Evolutionary conservation across 2,888 invertebrate species (phyloP).

Genomic region (Zeuzera pyrina): DNA sequence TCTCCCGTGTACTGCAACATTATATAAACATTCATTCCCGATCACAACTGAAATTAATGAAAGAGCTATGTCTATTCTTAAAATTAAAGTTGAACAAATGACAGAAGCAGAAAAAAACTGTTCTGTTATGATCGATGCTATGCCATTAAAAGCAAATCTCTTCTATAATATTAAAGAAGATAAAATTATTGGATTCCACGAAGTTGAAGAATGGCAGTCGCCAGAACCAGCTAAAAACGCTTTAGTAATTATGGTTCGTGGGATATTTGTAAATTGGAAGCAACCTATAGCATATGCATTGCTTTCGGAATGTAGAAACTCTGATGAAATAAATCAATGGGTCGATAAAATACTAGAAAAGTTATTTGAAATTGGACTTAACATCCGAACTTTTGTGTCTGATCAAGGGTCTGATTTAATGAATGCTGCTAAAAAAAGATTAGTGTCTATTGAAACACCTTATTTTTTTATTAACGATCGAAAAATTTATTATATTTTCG

Average conservation of each 20-base stretch:
- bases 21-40: constrained; percentile 1
- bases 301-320: background rate
- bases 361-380: constrained; percentile 1
- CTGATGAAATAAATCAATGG: background rate
- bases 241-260: background rate
- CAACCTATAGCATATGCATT: constrained; percentile 4
- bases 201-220: constrained; percentile 5
- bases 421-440: constrained; percentile 14
- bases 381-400: background rate
- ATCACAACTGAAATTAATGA: background rate
- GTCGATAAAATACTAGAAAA: background rate
- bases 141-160: constrained; percentile 5
- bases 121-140: constrained; percentile 1
- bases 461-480: constrained; percentile 19
- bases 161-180: constrained; percentile 8
- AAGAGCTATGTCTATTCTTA: background rate
- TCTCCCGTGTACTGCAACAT: constrained; percentile 2
- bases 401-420: constrained; percentile 14
- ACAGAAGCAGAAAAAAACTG: constrained; percentile 1
- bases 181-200: constrained; percentile 9
- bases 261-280: constrained; percentile 5
- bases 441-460: constrained; percentile 15
- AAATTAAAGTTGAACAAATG: constrained; percentile 3
- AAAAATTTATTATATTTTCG: constrained; percentile 27
- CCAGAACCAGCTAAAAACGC: background rate